Base-by-base conservation (phyloP, 2,113 vertebrate genomes). In the Etheostoma cragini region DNA sequence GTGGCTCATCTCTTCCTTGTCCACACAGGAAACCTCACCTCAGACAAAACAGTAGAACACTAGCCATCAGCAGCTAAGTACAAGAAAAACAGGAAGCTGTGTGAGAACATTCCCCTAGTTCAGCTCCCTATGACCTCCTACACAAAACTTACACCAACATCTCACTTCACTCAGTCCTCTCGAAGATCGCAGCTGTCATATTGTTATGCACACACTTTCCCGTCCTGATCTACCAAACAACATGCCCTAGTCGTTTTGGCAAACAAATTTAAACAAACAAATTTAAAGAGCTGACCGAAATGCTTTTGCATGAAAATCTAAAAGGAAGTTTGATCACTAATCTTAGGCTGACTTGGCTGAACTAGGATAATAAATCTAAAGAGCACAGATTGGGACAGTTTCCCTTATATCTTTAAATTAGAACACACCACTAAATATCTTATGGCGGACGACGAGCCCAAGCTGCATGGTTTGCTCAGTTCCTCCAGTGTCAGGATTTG, bases 21-120 rank as follows among this genome's bases (percentile, higher is more conserved):
- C 61, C 73, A 52, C 61, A 81, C 82, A 89, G 90, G 87, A 93
- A 92, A 80, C 50, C 13, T 67, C 76, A 63, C 73, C 58, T 84
- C 47, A 73, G 82, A 76, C 81, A 35, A 71, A 85, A 69, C 83
- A 64, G 63, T 62, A 24, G 68, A 82, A 57, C 81, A 66, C 74
- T 87, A 81, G 73, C 72, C 76, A 84, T 89, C 53, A 19, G 84
- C 85, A 72, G 81, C 35, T 6, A 72, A 80, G 54, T 30, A 57
- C 22, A 72, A 38, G 63, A 57, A 88, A 93, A 94, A 94, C 92
- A 94, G 94, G 92, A 95, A 94, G 81, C 68, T 21, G 46, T 30
- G 72, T 65, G 68, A 89, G 83, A 91, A 86, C 83, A 79, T 91
- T 91, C 81, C 87, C 74, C 80, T 72, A 58, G 70, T 82, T 92